These are phyloP conservation scores for Saturnia pavonia DNA, from an alignment of 2,888 invertebrate genomes.

Conservation along the genomic window DNA sequence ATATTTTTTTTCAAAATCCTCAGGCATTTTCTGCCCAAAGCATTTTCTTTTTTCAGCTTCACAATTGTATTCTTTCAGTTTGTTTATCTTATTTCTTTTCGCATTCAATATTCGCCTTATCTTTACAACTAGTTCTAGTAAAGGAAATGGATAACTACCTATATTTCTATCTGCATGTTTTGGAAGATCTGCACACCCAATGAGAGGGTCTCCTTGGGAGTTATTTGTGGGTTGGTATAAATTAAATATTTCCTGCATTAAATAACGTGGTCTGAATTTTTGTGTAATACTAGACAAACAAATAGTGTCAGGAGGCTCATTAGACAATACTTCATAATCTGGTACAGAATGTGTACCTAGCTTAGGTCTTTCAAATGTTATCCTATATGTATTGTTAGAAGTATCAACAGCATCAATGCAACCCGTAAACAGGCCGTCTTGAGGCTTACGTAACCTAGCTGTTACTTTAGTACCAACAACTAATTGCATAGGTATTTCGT, in stretches of 20 bases:
- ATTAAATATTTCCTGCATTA: conserved; percentile 80
- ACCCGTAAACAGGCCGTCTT: conserved; percentile 97
- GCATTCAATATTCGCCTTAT: conserved; percentile 92
- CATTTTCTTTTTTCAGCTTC: conserved; percentile 94
- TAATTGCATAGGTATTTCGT: conserved; percentile 96
- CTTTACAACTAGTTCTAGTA: conserved; percentile 93
- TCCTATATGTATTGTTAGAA: conserved; percentile 95
- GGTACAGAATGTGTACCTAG: conserved; percentile 97
- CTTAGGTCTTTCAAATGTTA: conserved; percentile 95
- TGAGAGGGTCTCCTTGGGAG: conserved; percentile 86
- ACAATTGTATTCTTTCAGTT: conserved; percentile 92
- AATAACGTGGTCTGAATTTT: conserved; percentile 88
- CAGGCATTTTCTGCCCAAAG: conserved; percentile 88
- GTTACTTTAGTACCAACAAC: conserved; percentile 97
- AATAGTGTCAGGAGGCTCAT: conserved; percentile 95
- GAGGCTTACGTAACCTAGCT: conserved; percentile 93
- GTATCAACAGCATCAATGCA: conserved; percentile 98
- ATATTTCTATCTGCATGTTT: conserved; percentile 78
- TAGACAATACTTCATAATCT: conserved; percentile 97
- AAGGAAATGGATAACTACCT: conserved; percentile 92
- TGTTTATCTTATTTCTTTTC: conserved; percentile 90
- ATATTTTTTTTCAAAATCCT: conserved; percentile 95
- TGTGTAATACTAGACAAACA: conserved; percentile 91
- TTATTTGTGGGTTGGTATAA: conserved; percentile 65
- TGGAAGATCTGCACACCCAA: conserved; percentile 78